phyloP scores from a whole-genome alignment of 1,140 invertebrate genomes.

The Anthonomus grandis region DNA sequence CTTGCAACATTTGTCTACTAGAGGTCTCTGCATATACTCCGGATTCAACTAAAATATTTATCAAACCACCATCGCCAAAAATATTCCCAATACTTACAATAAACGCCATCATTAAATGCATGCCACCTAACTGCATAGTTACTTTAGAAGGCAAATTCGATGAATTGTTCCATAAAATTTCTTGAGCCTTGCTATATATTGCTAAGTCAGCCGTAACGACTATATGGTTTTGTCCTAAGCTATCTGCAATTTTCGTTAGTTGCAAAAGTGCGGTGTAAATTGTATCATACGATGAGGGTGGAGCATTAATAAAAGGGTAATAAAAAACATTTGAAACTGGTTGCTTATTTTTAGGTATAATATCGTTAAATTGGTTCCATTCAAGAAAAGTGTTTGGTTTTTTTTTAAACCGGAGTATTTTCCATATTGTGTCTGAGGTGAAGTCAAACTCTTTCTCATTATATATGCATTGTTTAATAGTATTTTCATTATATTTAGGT shows the following conservation, averaged over 20 bases:
- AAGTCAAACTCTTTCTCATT: too few relatives aligned
- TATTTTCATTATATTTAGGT: too few relatives aligned
- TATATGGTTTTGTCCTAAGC: conserved; percentile 12
- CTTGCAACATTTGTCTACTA: conserved; percentile 8
- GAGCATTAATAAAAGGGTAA: conserved; percentile 13
- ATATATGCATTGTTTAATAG: too few relatives aligned
- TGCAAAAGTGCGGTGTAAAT: conserved; percentile 12
- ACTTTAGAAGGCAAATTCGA: conserved; percentile 10
- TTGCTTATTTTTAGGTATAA: too few relatives aligned
- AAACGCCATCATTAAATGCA: conserved; percentile 15
- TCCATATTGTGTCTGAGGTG: too few relatives aligned
- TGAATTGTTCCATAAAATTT: conserved; percentile 13
- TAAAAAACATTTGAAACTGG: too few relatives aligned
- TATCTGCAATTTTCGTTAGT: conserved; percentile 2
- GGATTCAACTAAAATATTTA: conserved; percentile 6
- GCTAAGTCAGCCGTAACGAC: conserved; percentile 17
- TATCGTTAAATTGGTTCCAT: too few relatives aligned
- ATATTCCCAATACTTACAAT: conserved; percentile 10
- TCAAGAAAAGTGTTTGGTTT: too few relatives aligned
- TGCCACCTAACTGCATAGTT: conserved; percentile 8
- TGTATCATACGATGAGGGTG: conserved; percentile 13
- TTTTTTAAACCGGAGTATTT: too few relatives aligned
- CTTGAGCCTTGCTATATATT: conserved; percentile 8
- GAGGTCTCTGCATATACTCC: conserved; percentile 8
- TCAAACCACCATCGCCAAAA: conserved; percentile 10